Conservation (phyloP, 2,113 vertebrate genomes). For the Otis tarda region DNA sequence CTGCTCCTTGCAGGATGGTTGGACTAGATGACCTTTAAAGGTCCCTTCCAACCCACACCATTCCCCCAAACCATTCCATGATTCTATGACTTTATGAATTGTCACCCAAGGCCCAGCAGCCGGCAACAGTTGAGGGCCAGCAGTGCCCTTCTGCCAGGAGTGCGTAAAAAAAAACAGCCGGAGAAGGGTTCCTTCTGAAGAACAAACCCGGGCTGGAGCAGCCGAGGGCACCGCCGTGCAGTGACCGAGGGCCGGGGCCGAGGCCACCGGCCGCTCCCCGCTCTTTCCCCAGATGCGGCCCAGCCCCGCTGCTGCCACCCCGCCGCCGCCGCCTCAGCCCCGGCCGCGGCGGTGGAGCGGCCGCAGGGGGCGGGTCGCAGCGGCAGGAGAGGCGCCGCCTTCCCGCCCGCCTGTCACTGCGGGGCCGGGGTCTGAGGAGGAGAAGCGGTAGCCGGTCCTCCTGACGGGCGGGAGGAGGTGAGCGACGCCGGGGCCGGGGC, state of each 20-base stretch:
- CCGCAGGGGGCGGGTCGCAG: slow-evolving; percentile 5
- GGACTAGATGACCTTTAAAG: not conserved
- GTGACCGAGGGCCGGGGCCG: not conserved
- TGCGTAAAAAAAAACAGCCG: fast-evolving
- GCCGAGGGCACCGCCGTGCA: not conserved
- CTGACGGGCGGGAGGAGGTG: not conserved
- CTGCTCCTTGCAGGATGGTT: not conserved
- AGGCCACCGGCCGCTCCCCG: fast-evolving
- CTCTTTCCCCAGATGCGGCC: no score
- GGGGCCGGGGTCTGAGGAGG: not conserved
- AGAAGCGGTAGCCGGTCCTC: not conserved
- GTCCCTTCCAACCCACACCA: not conserved
- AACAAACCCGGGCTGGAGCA: not conserved
- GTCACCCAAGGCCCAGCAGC: not conserved
- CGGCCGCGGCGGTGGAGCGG: not conserved
- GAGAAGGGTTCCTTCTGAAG: fast-evolving
- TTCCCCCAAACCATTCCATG: not conserved
- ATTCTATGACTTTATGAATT: not conserved
- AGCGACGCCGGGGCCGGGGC: not conserved
- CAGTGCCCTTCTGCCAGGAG: not conserved
- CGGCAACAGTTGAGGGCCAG: not conserved
- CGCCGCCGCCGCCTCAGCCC: no score
- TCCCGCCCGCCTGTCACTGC: not conserved
- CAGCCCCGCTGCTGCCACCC: fast-evolving
- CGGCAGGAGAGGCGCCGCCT: not conserved